Conservation (phyloP, 2,797 vertebrate genomes). For the Tadarida brasiliensis region DNA sequence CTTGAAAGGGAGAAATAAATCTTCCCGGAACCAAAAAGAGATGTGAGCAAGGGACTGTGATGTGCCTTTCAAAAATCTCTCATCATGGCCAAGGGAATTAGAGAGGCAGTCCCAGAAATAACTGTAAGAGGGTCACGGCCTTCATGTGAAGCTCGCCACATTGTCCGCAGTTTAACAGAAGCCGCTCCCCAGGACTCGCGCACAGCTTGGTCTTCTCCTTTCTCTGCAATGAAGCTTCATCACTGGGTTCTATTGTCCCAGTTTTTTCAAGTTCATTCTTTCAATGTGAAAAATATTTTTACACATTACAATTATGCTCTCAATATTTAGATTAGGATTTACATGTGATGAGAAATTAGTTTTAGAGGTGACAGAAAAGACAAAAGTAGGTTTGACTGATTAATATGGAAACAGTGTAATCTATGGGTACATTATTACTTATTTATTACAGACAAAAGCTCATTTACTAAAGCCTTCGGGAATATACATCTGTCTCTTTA, state of each 20-base stretch:
- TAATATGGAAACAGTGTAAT: conserved; percentile 64
- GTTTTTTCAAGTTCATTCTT: conserved; percentile 80
- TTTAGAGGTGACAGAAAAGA: conserved; percentile 73
- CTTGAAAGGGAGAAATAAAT: conserved; percentile 63
- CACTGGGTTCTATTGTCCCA: conserved; percentile 62
- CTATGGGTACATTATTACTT: conserved; percentile 57
- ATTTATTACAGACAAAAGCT: conserved; percentile 64
- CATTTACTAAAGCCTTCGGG: conserved; percentile 33
- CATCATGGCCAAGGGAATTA: conserved; percentile 50
- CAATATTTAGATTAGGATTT: conserved; percentile 80
- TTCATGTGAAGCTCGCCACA: conserved; percentile 28
- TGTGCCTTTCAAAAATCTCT: conserved; percentile 53
- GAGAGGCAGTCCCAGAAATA: conserved; percentile 58
- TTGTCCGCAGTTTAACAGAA: conserved; percentile 67
- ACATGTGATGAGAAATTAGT: conserved; percentile 80
- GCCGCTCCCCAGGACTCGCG: neutral
- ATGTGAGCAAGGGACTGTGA: neutral
- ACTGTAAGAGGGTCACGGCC: conserved; percentile 36
- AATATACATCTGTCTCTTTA: neutral
- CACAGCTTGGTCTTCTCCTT: conserved; percentile 75
- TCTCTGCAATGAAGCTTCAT: conserved; percentile 81
- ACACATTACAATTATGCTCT: conserved; percentile 78
- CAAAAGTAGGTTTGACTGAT: conserved; percentile 45
- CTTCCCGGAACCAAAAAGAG: conserved; percentile 2
- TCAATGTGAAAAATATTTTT: conserved; percentile 77